phyloP scores from a whole-genome alignment of 2,888 invertebrate genomes.

The Alcis repandata region DNA sequence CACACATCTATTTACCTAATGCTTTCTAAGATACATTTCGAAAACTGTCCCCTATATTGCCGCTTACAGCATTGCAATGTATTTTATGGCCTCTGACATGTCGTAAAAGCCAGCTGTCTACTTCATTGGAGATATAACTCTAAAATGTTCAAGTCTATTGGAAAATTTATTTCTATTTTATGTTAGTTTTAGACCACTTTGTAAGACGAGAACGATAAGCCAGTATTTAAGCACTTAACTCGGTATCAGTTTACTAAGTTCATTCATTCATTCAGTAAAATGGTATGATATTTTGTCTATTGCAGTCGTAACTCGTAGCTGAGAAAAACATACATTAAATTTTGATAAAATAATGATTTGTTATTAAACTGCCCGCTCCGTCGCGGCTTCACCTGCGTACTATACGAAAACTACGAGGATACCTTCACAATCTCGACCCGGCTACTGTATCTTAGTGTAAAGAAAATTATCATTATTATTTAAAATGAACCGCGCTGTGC shows the following conservation, averaged over 20 bases:
- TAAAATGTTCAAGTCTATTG: conserved; percentile 46
- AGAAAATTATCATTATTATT: too few species aligned
- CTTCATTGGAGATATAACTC: conserved; percentile 43
- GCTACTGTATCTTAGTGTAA: too few species aligned
- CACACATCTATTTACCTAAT: conserved; percentile 21
- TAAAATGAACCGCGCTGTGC: too few species aligned
- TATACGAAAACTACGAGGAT: too few species aligned
- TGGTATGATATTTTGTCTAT: too few species aligned
- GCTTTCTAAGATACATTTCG: conserved; percentile 25
- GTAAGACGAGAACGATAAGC: conserved; percentile 15
- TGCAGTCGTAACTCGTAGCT: too few species aligned
- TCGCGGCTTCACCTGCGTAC: too few species aligned
- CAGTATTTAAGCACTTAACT: conserved; percentile 2
- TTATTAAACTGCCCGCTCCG: too few species aligned
- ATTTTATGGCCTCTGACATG: conserved; percentile 54
- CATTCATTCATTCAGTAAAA: too few species aligned
- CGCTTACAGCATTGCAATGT: conserved; percentile 49
- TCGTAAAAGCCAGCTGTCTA: conserved; percentile 46
- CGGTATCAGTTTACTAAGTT: not conserved
- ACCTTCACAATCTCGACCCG: too few species aligned
- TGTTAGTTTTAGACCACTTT: conserved; percentile 35
- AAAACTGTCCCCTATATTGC: conserved; percentile 30
- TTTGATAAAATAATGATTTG: too few species aligned
- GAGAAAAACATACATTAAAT: too few species aligned
- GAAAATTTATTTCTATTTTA: conserved; percentile 44